Evolutionary conservation across 2,797 vertebrate genomes (phyloP).

Genomic region (Astyanax mexicanus): DNA sequence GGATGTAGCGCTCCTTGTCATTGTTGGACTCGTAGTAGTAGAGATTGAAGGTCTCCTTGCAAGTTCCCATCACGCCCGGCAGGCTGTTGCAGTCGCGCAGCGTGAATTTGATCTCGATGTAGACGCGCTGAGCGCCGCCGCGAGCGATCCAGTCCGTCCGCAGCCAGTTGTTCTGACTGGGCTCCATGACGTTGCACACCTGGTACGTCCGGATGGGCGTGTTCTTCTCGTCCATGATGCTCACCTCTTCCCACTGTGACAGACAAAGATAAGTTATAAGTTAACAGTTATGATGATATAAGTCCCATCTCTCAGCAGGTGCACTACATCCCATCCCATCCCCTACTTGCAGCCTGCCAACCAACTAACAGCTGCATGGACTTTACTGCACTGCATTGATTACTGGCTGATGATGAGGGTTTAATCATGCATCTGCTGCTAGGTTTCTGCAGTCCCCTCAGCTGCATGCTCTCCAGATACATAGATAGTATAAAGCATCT

Average conservation of each 20-base stretch:
- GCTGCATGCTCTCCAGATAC: neutral
- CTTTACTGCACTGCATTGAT: conserved; percentile 46
- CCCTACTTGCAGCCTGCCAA: conserved; percentile 26
- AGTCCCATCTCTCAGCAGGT: conserved; percentile 45
- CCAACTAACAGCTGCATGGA: conserved; percentile 37
- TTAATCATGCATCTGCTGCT: conserved; percentile 53
- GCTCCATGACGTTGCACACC: conserved; percentile 96
- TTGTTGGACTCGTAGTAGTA: conserved; percentile 98
- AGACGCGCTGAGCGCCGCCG: conserved; percentile 93
- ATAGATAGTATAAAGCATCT: conserved; percentile 4
- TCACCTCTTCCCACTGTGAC: conserved; percentile 98
- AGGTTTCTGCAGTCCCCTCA: conserved; percentile 4
- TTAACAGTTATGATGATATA: conserved; percentile 21
- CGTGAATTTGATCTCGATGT: conserved; percentile 98
- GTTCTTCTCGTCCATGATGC: conserved; percentile 99
- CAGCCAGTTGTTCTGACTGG: conserved; percentile 97
- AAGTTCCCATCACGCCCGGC: conserved; percentile 96
- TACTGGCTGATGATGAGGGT: conserved; percentile 49
- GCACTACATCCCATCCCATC: conserved; percentile 38
- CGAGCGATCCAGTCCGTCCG: conserved; percentile 98
- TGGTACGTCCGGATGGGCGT: conserved; percentile 98
- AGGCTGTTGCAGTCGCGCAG: conserved; percentile 97
- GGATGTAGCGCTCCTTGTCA: conserved; percentile 94
- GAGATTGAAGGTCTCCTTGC: conserved; percentile 99
- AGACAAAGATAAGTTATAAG: conserved; percentile 41